Base-by-base conservation (phyloP, 2,113 vertebrate genomes). In the Nansenia antarctica region DNA sequence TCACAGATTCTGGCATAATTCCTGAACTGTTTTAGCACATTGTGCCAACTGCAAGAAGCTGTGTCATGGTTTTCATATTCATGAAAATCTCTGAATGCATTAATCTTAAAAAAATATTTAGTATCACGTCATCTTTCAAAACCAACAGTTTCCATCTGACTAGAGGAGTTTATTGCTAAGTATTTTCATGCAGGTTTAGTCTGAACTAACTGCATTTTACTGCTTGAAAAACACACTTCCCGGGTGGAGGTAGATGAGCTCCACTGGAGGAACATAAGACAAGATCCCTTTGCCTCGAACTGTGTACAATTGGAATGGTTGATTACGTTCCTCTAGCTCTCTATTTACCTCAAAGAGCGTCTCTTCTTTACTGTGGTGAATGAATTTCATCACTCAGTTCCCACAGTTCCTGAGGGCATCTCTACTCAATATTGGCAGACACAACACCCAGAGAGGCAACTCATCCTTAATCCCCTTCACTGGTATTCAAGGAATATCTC, bases 381-480 rank as follows among this genome's bases (percentile, higher is more conserved):
- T 42, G 59, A 31, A 62, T 70, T 73, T 79, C 67, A 78, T 42
- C 15, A 35, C 47, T 64, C 34, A 58, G 3, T 35, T 47, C 11
- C 18, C 37, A 30, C 24, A 71, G 54, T 57, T 14, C 45, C 22
- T 31, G 39, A 35, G 26, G 70, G 49, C 67, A 55, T 55, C 64
- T n/a, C n/a, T 32, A 67, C 65, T 73, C 37, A 22, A 71, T 61
- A 53, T 37, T 73, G 5, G 67, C 62, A 70, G 63, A 75, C 65
- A 68, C 29, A 78, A 72, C 58, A 67, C 66, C 32, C 53, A 52
- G 63, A 57, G 31, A 75, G 53, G 70, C 32, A 81, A 66, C 72
- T 77, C 76, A 62, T 22, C 45, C 53, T 70, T 70, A 63, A 80
- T 75, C 65, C 67, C 18, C 1, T 66, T 73, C 18, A 45, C 72